These are phyloP conservation scores for Corythaixoides concolor DNA, from an alignment of 2,113 vertebrate species.

Conservation along the genomic window DNA sequence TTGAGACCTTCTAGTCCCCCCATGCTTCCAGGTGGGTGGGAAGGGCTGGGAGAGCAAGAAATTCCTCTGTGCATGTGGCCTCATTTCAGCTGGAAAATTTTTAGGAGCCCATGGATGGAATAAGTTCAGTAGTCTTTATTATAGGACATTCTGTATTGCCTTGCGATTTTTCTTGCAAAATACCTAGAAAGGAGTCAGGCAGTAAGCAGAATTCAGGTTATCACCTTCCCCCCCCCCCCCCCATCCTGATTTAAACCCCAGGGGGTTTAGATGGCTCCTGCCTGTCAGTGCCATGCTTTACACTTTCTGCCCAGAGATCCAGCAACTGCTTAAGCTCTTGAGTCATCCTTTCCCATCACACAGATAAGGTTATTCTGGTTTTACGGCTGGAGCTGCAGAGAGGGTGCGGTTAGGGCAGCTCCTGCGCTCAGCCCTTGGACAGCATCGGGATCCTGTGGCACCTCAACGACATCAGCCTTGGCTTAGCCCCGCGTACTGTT, in stretches of 20 bases:
- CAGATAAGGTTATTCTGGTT: not conserved
- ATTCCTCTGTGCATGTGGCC: not conserved
- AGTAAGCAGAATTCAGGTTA: not conserved
- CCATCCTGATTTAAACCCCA: not conserved
- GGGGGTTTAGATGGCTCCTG: not conserved
- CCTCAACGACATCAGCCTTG: not conserved
- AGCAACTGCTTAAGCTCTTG: not conserved
- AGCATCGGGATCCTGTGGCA: not conserved
- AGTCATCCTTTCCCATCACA: not conserved
- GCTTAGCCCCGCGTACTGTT: not conserved
- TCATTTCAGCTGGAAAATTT: not conserved
- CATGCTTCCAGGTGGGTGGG: accelerated
- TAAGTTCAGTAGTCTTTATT: not conserved
- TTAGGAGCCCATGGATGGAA: not conserved
- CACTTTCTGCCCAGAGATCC: not conserved
- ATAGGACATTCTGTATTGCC: not conserved
- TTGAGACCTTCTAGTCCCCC: not conserved
- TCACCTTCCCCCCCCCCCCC: not conserved
- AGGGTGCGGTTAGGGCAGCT: not conserved
- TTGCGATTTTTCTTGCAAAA: not conserved
- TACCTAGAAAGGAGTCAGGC: not conserved
- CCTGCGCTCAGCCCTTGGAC: not conserved
- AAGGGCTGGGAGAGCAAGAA: not conserved
- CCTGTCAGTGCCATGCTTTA: not conserved
- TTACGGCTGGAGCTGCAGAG: not conserved